Evolutionary conservation across 2,113 vertebrate species (phyloP), one percentile per base, ranked within the genome.

Genomic region (Antennarius striatus): DNA sequence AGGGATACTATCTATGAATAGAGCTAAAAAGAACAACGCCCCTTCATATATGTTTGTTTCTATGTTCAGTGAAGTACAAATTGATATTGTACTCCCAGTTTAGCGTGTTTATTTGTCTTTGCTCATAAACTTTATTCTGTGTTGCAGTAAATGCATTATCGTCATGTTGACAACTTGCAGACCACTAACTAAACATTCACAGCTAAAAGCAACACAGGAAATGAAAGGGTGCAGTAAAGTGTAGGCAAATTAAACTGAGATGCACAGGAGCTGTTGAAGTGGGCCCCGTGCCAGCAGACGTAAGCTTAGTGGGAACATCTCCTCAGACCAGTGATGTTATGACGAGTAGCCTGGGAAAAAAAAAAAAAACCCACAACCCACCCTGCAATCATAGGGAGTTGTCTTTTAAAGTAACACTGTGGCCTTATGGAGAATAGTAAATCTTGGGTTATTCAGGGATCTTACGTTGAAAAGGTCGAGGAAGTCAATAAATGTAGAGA

Each of bases 171-270:
- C 70, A 75, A 59, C 51, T 56, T 66, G 42, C 6, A 53, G 9
- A 59, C 76, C 77, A 71, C 80, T 75, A 81, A 75, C 73, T 64
- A 62, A 67, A 71, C 56, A 71, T 69, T 55, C 47, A 56, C 1
- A 3, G 30, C 28, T 50, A 73, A 30, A 56, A 22, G 30, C 17
- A 56, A n/a, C 15, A 47, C n/a, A 58, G 16, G n/a, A 69, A 84
- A 83, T 80, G 56, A 55, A 71, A 50, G 81, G 57, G 54, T 84
- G 53, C 39, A 17, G 32, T 58, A 59, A 32, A 46, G 13, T 57
- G 63, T 3, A 3, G 51, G 22, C 36, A 67, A 66, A 62, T 57
- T 32, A n/a, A 79, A 59, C 14, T 30, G 10, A 42, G 48, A 70
- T 49, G 56, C 46, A 71, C 60, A 67, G 40, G 22, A 71, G 13